A percentile compares a stretch with the other conserved stretches of the same genome.
Conservation (phyloP, 2,888 invertebrate species). For the Parasteatoda lunata region DNA sequence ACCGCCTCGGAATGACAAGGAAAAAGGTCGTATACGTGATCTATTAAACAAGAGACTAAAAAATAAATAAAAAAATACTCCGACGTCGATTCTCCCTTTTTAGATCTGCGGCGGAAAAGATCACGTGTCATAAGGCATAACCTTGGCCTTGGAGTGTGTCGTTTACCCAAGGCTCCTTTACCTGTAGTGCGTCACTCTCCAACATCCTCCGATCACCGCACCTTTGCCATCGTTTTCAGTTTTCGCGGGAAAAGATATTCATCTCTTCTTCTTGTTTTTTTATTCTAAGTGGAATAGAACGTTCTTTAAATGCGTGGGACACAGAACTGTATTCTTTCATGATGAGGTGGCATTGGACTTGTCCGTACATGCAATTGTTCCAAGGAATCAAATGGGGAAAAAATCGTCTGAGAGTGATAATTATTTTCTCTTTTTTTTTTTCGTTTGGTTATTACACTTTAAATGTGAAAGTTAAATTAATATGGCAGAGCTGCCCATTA, state of each 20-base stretch:
- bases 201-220: background rate
- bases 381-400: background rate
- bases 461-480: too few species aligned
- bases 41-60: slow-evolving; percentile 31
- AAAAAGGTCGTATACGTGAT: slow-evolving; percentile 41
- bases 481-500: too few species aligned
- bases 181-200: background rate
- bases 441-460: too few species aligned
- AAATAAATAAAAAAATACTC: slow-evolving; percentile 12
- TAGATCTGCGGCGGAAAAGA: slow-evolving; percentile 27
- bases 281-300: background rate
- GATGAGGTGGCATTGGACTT: background rate
- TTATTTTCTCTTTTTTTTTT: background rate
- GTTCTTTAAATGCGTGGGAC: background rate
- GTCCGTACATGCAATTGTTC: background rate
- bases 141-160: slow-evolving; percentile 12
- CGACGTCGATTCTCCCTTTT: background rate
- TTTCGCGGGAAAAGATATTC: slow-evolving; percentile 3
- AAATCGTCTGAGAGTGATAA: background rate
- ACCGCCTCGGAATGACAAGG: slow-evolving; percentile 6
- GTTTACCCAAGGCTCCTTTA: slow-evolving; percentile 9
- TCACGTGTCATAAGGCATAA: background rate
- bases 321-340: background rate
- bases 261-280: background rate
- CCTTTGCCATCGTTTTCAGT: background rate